Conservation (phyloP, 2,888 invertebrate genomes). For the Drosophila austrosaltans region DNA sequence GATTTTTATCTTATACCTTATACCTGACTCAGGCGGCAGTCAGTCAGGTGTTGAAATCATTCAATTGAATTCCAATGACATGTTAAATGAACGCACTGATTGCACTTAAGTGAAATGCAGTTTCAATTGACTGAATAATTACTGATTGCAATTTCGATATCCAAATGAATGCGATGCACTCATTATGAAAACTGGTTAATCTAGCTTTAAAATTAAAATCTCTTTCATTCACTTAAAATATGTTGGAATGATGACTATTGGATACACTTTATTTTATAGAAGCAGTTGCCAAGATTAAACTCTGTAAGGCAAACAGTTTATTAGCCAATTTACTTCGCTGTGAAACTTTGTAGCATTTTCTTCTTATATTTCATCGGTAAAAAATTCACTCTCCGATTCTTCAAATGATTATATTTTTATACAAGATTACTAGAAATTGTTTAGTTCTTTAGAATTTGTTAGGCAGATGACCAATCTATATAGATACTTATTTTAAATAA, state of each 20-base stretch:
- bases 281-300: too few species aligned
- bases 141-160: slow-evolving; percentile 1
- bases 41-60: not conserved
- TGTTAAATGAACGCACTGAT: slow-evolving; percentile 10
- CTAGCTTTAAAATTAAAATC: not conserved
- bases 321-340: too few species aligned
- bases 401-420: too few species aligned
- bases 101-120: slow-evolving; percentile 6
- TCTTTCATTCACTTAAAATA: not conserved
- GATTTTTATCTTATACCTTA: not conserved
- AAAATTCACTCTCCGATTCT: too few species aligned
- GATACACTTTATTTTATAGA: not conserved
- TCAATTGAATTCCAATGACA: slow-evolving; percentile 15
- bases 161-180: not conserved
- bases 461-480: too few species aligned
- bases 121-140: slow-evolving; percentile 11
- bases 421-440: too few species aligned
- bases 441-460: too few species aligned
- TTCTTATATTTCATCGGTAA: too few species aligned
- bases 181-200: slow-evolving; percentile 1
- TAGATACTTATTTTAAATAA: too few species aligned
- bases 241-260: not conserved
- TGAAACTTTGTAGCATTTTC: too few species aligned
- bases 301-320: too few species aligned
- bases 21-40: not conserved